Evolutionary conservation across 2,113 vertebrate genomes (phyloP).

Genomic region (Nibea albiflora): DNA sequence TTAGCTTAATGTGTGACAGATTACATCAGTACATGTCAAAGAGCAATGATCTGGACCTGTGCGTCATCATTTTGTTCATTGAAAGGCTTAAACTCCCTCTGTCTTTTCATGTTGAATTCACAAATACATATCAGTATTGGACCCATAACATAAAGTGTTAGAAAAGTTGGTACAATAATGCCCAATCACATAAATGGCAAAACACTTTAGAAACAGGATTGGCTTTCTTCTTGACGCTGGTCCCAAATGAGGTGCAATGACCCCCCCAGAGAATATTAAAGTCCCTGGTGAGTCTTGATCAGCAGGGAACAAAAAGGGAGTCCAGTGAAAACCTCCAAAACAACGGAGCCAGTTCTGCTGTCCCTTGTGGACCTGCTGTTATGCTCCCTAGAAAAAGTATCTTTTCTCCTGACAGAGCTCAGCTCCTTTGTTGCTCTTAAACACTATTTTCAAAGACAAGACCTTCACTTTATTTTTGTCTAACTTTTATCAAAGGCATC

Average conservation of each 20-base stretch:
- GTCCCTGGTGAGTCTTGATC: background rate
- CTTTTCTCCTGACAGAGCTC: background rate
- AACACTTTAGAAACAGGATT: background rate
- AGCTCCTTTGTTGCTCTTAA: background rate
- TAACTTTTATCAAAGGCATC: background rate
- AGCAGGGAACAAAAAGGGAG: background rate
- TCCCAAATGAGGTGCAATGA: background rate
- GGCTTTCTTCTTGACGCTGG: background rate
- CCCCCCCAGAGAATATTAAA: background rate
- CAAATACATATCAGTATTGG: background rate
- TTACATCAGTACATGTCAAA: background rate
- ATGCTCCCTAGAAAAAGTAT: background rate
- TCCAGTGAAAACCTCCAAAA: background rate
- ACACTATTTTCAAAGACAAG: background rate
- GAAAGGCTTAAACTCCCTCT: too few species aligned
- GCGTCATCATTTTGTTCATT: too few species aligned
- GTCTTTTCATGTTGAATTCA: too few species aligned
- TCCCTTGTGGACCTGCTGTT: background rate
- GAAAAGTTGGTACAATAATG: background rate
- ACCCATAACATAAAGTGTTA: background rate
- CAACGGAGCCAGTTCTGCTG: background rate
- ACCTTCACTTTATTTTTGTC: background rate
- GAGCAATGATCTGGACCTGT: too few species aligned
- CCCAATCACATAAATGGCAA: background rate
- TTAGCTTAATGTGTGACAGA: background rate